Percentiles rank a stretch among this genome's conserved stretches.
Evolutionary conservation across 2,888 invertebrate genomes (phyloP).

Genomic region (Venustoraphidia nigricollis): DNA sequence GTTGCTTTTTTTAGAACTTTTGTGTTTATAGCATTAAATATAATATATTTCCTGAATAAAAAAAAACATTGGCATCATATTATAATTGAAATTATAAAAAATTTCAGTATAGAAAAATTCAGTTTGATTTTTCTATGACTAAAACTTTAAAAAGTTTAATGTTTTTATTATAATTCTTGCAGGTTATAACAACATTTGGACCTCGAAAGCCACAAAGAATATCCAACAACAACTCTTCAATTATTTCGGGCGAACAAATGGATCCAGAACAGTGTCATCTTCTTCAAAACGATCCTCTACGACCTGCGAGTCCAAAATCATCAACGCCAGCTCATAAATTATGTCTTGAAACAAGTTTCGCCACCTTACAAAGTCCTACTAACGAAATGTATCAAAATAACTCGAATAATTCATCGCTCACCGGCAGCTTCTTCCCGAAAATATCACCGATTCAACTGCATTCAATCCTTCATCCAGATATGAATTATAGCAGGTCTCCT

Average conservation of each 20-base stretch:
- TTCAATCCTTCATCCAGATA: slow-evolving; percentile 8
- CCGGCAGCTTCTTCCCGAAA: slow-evolving; percentile 24
- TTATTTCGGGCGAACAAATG: slow-evolving; percentile 26
- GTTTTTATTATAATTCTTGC: slow-evolving; percentile 14
- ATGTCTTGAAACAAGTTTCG: slow-evolving; percentile 62
- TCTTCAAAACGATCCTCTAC: slow-evolving; percentile 16
- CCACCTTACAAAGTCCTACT: slow-evolving; percentile 42
- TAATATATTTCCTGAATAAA: too few relatives aligned
- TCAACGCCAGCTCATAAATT: slow-evolving; percentile 37
- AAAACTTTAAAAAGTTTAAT: background rate
- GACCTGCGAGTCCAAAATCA: slow-evolving; percentile 13
- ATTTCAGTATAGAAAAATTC: background rate
- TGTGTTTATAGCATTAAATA: too few relatives aligned
- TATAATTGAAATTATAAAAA: too few relatives aligned
- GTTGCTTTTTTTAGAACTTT: too few relatives aligned
- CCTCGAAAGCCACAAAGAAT: slow-evolving; percentile 61
- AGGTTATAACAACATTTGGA: slow-evolving; percentile 66
- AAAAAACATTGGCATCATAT: too few relatives aligned
- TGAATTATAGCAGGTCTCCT: background rate
- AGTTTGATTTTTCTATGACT: background rate
- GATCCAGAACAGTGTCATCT: slow-evolving; percentile 15
- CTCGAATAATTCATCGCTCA: slow-evolving; percentile 23
- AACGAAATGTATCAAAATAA: slow-evolving; percentile 7
- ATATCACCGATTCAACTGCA: slow-evolving; percentile 19
- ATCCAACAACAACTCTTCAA: slow-evolving; percentile 21